Percentiles rank a stretch among this genome's conserved stretches.
These are phyloP conservation scores for Lutjanus argentimaculatus DNA, from an alignment of 2,797 vertebrate genomes.

Conservation along the genomic window DNA sequence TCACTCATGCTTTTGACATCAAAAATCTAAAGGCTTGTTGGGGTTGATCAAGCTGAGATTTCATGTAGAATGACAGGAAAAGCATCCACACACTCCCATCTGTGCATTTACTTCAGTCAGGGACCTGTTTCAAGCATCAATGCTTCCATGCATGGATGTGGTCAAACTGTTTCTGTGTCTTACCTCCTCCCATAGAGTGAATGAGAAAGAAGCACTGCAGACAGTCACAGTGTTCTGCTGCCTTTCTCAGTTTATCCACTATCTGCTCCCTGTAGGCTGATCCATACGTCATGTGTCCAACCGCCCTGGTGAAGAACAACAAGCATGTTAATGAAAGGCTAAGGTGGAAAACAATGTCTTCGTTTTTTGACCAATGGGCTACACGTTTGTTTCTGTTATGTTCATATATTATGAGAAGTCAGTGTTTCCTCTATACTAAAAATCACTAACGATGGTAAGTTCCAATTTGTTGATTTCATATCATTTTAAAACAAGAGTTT, in stretches of 20 bases:
- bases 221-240: slow-evolving; percentile 95
- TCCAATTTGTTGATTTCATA: too few species aligned
- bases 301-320: slow-evolving; percentile 87
- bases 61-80: background rate
- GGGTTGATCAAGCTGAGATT: background rate
- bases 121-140: background rate
- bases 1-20: background rate
- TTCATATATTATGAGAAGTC: background rate
- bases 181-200: slow-evolving; percentile 99
- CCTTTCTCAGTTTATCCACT: slow-evolving; percentile 91
- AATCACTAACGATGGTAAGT: too few species aligned
- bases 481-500: too few species aligned
- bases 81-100: background rate
- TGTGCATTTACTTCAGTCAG: background rate
- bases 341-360: background rate
- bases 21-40: background rate
- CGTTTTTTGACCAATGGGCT: background rate
- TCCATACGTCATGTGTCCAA: slow-evolving; percentile 93
- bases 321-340: background rate
- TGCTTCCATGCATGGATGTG: background rate
- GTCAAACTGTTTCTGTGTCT: slow-evolving; percentile 45
- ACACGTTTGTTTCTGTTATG: background rate
- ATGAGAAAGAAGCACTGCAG: slow-evolving; percentile 97
- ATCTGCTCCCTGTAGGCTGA: slow-evolving; percentile 90
- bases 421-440: too few species aligned